Conservation (phyloP, 2,888 invertebrate genomes). For the Ptychoptera albimana region DNA sequence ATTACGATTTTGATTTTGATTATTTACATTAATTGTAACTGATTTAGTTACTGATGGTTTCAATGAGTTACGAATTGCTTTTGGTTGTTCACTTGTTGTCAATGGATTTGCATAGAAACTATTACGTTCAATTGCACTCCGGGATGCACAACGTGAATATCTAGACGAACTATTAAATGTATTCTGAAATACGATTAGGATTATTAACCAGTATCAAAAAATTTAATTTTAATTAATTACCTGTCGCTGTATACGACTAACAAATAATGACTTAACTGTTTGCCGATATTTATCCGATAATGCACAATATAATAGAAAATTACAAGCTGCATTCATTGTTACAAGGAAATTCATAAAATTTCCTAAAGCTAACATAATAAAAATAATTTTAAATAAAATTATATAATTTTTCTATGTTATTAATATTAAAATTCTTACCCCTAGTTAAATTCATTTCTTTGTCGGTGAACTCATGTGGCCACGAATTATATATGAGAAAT, state of each 20-base stretch:
- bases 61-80: too few relatives aligned
- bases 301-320: slow-evolving; percentile 62
- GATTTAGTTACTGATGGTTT: too few relatives aligned
- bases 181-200: too few relatives aligned
- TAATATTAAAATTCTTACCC: not conserved
- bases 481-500: slow-evolving; percentile 33
- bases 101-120: too few relatives aligned
- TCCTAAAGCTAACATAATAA: slow-evolving; percentile 34
- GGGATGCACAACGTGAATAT: too few relatives aligned
- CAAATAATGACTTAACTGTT: slow-evolving; percentile 32
- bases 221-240: not conserved
- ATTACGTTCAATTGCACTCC: too few relatives aligned
- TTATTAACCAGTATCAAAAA: too few relatives aligned
- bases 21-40: too few relatives aligned
- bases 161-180: too few relatives aligned
- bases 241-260: slow-evolving; percentile 18
- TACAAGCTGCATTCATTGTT: slow-evolving; percentile 55
- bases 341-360: slow-evolving; percentile 57
- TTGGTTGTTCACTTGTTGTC: too few relatives aligned
- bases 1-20: too few relatives aligned
- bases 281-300: slow-evolving; percentile 57
- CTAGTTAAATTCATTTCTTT: slow-evolving; percentile 18
- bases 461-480: slow-evolving; percentile 9
- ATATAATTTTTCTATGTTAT: not conserved
- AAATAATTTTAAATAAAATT: too few relatives aligned